Evolutionary conservation across 2,113 vertebrate genomes (phyloP), one percentile per base, ranked within the genome.

Genomic region (Gasterosteus nipponicus): DNA sequence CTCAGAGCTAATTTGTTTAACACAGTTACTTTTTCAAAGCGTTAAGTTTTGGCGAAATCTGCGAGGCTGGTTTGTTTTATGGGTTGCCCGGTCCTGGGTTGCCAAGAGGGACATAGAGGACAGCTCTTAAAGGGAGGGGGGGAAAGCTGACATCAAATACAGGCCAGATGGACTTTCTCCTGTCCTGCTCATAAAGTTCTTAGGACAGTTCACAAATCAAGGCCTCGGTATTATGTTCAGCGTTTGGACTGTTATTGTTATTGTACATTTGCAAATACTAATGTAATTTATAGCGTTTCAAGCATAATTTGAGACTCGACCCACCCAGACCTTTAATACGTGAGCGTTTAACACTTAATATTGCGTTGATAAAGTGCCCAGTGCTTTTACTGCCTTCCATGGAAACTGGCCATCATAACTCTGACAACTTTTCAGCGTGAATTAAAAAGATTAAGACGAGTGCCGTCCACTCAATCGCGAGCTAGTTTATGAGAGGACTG

Each of bases 141-240:
- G 86, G 86, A 80, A 87, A 74, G 68, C 88, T 89, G 89, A 92
- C 91, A 91, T 93, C 89, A 92, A 92, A 90, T 92, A 90, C 86
- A 75, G 84, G 83, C 93, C 93, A 94, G 90, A 92, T 93, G 92
- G 92, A 90, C 84, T 92, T 93, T 93, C 89, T 95, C 90, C 88
- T 89, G 78, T 89, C 88, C 88, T 89, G 89, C 85, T 93, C 91
- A 93, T 94, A 93, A 94, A 85, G 83, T 90, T 88, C 86, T 79
- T 49, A 84, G 84, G 91, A 92, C 93, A 90, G 91, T 90, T 93
- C 92, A 94, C 93, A 94, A 94, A 95, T 95, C 93, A 94, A 85
- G 90, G 87, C 83, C 87, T 85, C 86, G 81, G 89, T 93, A 92
- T 91, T 91, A 91, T 93, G 91, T 86, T 93, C 93, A 91, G 91